These are phyloP conservation scores for Peucedramus taeniatus DNA, from an alignment of 2,113 vertebrate species.

Conservation along the genomic window DNA sequence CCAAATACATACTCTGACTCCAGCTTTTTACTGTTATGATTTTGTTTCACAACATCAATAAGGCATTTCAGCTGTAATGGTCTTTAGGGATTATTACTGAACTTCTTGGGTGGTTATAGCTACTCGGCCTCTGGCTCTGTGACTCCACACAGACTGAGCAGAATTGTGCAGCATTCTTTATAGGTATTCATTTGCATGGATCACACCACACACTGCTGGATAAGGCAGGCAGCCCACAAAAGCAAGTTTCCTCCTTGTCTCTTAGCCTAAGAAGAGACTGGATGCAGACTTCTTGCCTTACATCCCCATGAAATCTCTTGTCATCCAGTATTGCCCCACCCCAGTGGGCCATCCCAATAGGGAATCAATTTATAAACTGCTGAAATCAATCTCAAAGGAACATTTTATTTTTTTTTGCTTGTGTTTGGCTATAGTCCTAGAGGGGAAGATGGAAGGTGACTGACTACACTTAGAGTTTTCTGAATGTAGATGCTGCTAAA, in stretches of 20 bases:
- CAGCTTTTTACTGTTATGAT: background rate
- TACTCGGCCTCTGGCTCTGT: background rate
- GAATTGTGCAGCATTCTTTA: accelerated
- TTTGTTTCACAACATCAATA: constrained; percentile 4
- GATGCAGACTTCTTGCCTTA: background rate
- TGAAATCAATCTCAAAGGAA: background rate
- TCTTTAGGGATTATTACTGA: background rate
- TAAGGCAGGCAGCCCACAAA: background rate
- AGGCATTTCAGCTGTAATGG: background rate
- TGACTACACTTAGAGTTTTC: background rate
- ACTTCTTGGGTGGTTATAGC: background rate
- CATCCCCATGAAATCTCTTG: background rate
- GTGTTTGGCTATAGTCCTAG: background rate
- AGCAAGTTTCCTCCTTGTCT: background rate
- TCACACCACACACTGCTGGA: accelerated
- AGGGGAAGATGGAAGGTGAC: background rate
- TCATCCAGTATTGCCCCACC: background rate
- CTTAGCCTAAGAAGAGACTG: background rate
- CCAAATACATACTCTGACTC: background rate
- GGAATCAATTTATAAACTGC: background rate
- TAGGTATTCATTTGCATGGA: background rate
- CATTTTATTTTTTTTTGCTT: background rate
- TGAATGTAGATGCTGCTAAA: background rate
- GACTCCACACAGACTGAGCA: background rate
- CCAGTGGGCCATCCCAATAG: background rate